Conservation (phyloP, 1,140 invertebrate genomes). For the Bradysia coprophila region DNA sequence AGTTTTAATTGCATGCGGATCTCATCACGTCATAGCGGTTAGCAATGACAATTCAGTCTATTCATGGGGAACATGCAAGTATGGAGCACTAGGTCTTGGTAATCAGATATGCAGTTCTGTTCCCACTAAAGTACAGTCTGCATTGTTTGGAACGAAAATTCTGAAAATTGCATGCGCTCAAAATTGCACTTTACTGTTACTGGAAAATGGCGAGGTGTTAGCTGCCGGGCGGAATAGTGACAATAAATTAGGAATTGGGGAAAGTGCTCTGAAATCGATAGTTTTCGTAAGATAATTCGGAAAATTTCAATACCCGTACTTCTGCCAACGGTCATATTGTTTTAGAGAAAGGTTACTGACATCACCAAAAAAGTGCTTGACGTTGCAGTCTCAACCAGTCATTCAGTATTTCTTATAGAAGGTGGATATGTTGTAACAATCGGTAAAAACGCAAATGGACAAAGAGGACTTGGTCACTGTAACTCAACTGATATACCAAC, state of each 20-base stretch:
- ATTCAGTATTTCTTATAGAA: slow-evolving; percentile 40
- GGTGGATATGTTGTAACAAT: slow-evolving; percentile 46
- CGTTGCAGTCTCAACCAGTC: slow-evolving; percentile 34
- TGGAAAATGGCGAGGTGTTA: slow-evolving; percentile 37
- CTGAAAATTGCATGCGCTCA: slow-evolving; percentile 37
- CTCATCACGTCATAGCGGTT: slow-evolving; percentile 44
- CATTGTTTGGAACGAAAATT: slow-evolving; percentile 23
- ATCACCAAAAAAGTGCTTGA: slow-evolving; percentile 23
- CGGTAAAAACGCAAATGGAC: slow-evolving; percentile 37
- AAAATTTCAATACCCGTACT: too few species aligned
- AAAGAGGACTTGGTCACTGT: slow-evolving; percentile 31
- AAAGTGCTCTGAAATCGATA: slow-evolving; percentile 14
- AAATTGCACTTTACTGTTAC: slow-evolving; percentile 45
- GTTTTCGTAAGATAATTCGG: slow-evolving; percentile 19
- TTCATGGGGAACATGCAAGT: slow-evolving; percentile 44
- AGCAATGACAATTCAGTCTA: slow-evolving; percentile 39
- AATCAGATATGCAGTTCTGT: slow-evolving; percentile 27
- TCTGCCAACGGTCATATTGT: too few species aligned
- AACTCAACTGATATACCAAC: slow-evolving; percentile 21
- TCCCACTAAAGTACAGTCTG: not conserved
- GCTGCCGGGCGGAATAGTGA: slow-evolving; percentile 47
- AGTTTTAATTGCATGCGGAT: slow-evolving; percentile 38
- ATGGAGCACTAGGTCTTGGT: slow-evolving; percentile 45
- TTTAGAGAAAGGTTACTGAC: slow-evolving; percentile 6
- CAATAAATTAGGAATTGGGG: slow-evolving; percentile 48